A percentile compares a stretch with the other conserved stretches of the same genome.
Conservation (phyloP, 2,113 vertebrate genomes). For the Hemibates koningsi region DNA sequence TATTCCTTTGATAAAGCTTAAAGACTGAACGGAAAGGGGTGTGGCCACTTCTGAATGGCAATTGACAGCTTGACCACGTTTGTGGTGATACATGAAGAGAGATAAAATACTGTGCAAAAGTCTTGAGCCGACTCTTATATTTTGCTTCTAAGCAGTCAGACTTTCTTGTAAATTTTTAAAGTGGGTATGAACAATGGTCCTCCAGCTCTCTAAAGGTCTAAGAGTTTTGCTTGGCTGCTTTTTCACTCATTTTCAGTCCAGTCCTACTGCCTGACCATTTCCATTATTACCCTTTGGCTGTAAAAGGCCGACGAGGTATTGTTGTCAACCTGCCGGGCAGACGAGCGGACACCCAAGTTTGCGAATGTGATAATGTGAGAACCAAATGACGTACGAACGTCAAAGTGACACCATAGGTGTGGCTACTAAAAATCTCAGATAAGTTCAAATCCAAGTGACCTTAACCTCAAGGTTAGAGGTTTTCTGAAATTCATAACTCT, state of each 20-base stretch:
- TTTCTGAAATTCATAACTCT: rapidly evolving
- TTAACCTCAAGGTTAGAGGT: neutral
- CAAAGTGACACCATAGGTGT: neutral
- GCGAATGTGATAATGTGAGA: rapidly evolving
- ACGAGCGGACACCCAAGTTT: rapidly evolving
- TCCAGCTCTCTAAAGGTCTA: rapidly evolving
- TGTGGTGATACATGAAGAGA: neutral
- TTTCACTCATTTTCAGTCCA: neutral
- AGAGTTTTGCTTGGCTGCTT: neutral
- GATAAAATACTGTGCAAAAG: neutral
- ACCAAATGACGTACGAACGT: neutral
- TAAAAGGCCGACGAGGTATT: neutral
- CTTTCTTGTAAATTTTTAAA: neutral
- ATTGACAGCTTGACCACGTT: neutral
- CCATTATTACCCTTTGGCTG: neutral
- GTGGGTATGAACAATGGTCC: neutral
- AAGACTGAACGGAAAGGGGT: neutral
- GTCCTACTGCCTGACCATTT: neutral
- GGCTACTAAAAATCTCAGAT: neutral
- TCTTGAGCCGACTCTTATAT: rapidly evolving
- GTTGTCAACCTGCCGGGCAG: neutral
- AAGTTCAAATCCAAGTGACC: rapidly evolving
- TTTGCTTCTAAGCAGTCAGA: neutral
- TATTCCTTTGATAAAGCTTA: neutral
- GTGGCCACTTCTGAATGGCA: rapidly evolving